Evolutionary conservation across 2,888 invertebrate species (phyloP), one percentile per base, ranked within the genome.

Genomic region (Megaustenia siamemsis): DNA sequence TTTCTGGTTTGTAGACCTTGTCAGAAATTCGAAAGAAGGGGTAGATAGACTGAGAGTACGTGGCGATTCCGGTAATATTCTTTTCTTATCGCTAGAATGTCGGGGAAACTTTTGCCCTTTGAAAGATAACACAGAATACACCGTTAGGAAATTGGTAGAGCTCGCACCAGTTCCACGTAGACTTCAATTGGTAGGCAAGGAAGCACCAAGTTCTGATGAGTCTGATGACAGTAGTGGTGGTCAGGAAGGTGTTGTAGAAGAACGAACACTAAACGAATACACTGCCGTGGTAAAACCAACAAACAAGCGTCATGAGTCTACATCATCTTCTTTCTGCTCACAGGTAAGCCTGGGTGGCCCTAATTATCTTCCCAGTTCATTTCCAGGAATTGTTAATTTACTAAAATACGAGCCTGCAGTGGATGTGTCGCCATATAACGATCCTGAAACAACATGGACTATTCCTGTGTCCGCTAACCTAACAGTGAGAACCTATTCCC

Each of bases 51-150:
- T 91, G 53, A 90, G 90, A 82, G 90, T 90, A 78, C 87, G 88
- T 56, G 90, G 90, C 69, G 86, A 85, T 12, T 86, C 86, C 8
- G 90, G 89, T 5, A 90, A 90, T 84, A 53, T 88, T 53, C 79
- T 90, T 12, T 85, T 87, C 24, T 77, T 92, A 56, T 90, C 91
- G 0, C 68, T 81, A 15, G 89, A 89, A 40, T 91, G 90, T 86
- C 87, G 85, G 12, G 91, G 91, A 12, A 88, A 90, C 82, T 92
- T 92, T 84, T 89, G 88, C 0, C 89, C 89, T 5, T 68, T 90
- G 5, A 88, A 88, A 66, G 91, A 92, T 73, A 85, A 88, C 10
- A 86, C 82, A n/a, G 84, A 88, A 0, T 91, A 90, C 86, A 90
- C 89, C 0, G 77, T 92, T 28, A 88, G 88, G 63, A 90, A 92